Evolutionary conservation across 1,140 invertebrate species (phyloP).

Genomic region (Lordiphosa clarofinis): DNA sequence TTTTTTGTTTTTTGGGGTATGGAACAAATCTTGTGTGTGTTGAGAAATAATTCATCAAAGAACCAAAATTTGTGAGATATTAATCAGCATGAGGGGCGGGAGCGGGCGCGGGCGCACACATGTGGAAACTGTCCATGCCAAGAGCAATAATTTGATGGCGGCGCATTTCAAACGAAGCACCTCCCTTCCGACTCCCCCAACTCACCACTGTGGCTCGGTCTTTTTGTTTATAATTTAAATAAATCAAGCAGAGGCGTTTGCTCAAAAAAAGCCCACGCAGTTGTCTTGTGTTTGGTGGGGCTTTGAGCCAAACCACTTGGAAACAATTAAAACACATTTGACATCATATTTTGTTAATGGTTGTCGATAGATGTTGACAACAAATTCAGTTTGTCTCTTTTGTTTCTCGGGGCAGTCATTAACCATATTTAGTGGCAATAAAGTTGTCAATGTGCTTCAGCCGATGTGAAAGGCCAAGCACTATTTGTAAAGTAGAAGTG

Average conservation of each 20-base stretch:
- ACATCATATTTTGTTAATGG: constrained; percentile 66
- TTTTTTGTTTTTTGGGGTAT: constrained; percentile 6
- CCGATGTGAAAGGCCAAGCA: constrained; percentile 36
- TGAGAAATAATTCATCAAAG: constrained; percentile 69
- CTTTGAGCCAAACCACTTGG: constrained; percentile 35
- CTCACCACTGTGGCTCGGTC: constrained; percentile 14
- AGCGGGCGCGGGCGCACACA: constrained; percentile 31
- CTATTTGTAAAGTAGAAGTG: constrained; percentile 24
- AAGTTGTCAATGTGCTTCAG: constrained; percentile 58
- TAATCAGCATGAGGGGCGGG: constrained; percentile 41
- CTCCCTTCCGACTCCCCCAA: not conserved
- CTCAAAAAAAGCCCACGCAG: constrained; percentile 44
- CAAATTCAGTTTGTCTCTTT: constrained; percentile 27
- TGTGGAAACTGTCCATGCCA: constrained; percentile 63
- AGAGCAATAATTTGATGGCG: constrained; percentile 64
- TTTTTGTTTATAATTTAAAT: constrained; percentile 51
- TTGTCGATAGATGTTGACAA: constrained; percentile 40
- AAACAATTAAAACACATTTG: constrained; percentile 68
- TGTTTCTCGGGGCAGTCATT: constrained; percentile 39
- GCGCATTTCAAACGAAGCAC: constrained; percentile 51
- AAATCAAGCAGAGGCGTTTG: constrained; percentile 53
- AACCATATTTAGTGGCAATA: constrained; percentile 73
- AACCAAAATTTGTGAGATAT: constrained; percentile 66
- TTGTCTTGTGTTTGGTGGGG: constrained; percentile 14
- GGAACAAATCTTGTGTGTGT: constrained; percentile 53